Evolutionary conservation across 2,797 vertebrate species (phyloP).

Genomic region (Sternotherus odoratus): DNA sequence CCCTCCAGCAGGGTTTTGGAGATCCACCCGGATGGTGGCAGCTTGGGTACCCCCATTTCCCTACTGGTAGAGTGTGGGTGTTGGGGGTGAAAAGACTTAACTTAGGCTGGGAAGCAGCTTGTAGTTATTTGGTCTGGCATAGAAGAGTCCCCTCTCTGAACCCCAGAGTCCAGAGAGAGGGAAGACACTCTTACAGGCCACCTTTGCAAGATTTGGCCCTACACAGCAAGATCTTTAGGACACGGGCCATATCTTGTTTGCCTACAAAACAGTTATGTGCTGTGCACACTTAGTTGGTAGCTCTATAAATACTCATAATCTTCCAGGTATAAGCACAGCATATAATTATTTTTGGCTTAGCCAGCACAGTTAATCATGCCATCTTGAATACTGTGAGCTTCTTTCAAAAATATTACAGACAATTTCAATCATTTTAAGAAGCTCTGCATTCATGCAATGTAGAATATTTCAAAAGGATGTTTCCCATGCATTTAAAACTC

Average conservation of each 20-base stretch:
- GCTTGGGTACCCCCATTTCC: no score
- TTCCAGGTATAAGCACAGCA: background rate
- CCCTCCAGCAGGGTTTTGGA: no score
- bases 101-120: no score
- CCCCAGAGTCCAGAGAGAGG: no score
- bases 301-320: background rate
- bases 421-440: conserved; percentile 26
- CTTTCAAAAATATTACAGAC: background rate
- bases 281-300: background rate
- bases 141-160: no score
- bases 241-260: background rate
- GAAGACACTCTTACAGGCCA: no score
- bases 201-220: background rate
- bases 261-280: background rate
- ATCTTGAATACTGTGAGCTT: conserved; percentile 37
- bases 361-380: background rate
- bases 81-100: no score
- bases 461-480: background rate
- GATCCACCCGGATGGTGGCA: no score
- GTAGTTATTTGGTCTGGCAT: no score
- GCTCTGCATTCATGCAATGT: background rate
- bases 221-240: background rate
- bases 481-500: conserved; percentile 18
- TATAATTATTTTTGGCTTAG: background rate
- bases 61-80: no score